phyloP scores from a whole-genome alignment of 2,113 vertebrate genomes.

The Coturnix japonica region DNA sequence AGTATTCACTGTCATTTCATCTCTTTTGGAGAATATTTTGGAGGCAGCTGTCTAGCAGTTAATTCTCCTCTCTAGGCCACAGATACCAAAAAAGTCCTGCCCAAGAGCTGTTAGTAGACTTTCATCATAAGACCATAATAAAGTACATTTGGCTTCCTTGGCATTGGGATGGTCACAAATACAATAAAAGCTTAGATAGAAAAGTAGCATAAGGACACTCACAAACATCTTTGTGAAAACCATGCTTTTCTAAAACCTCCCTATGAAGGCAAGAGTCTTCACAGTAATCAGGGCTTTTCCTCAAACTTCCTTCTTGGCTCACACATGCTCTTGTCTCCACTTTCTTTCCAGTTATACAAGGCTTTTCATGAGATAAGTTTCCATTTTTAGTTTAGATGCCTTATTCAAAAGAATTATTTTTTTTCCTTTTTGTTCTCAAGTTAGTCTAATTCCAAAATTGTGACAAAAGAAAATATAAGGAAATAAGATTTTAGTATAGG shows the following conservation, averaged over 20 bases:
- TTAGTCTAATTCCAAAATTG: neutral
- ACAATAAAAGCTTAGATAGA: neutral
- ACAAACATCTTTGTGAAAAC: neutral
- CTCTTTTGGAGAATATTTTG: neutral
- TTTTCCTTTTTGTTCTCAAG: neutral
- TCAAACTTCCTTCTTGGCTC: neutral
- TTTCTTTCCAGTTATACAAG: neutral
- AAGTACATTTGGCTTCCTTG: neutral
- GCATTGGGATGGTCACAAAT: neutral
- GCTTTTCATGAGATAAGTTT: neutral
- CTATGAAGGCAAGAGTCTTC: neutral
- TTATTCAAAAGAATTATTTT: neutral
- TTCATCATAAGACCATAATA: neutral
- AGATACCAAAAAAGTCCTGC: neutral
- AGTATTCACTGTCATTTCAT: neutral
- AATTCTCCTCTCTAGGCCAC: neutral
- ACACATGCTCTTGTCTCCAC: neutral
- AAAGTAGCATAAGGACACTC: neutral
- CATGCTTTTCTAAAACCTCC: neutral
- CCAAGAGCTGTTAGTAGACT: neutral
- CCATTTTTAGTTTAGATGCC: neutral
- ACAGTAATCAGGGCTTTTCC: neutral
- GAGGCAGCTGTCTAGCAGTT: neutral
- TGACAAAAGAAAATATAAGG: neutral
- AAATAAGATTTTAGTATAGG: neutral